phyloP scores from a whole-genome alignment of 2,113 vertebrate genomes.

The Neogobius melanostomus region DNA sequence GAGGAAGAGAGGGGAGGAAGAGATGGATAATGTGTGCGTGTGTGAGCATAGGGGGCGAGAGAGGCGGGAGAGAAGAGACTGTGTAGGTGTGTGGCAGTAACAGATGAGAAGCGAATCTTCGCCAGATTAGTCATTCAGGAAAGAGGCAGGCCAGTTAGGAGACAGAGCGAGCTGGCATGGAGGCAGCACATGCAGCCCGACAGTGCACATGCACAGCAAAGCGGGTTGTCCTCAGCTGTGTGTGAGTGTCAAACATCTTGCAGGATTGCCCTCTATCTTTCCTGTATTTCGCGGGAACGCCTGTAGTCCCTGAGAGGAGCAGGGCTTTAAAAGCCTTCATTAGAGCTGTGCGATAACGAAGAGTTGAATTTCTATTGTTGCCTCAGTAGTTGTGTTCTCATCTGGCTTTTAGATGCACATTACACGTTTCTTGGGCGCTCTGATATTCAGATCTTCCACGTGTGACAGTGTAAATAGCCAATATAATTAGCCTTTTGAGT shows the following conservation, averaged over 20 bases:
- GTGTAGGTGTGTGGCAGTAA: conserved; percentile 62
- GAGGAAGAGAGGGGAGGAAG: conserved; percentile 82
- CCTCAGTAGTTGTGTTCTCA: conserved; percentile 28
- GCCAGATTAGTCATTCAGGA: conserved; percentile 72
- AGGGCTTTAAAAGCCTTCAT: conserved; percentile 49
- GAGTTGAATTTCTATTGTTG: conserved; percentile 50
- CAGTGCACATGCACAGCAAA: conserved; percentile 5
- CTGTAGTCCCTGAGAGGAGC: conserved; percentile 41
- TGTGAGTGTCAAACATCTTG: conserved; percentile 42
- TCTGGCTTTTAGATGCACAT: conserved; percentile 10
- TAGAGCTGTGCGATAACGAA: conserved; percentile 37
- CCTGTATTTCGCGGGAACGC: conserved; percentile 68
- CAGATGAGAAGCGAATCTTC: conserved; percentile 72
- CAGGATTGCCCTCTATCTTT: conserved; percentile 71
- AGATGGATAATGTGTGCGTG: conserved; percentile 74
- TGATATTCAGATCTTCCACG: background rate
- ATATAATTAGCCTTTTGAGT: conserved; percentile 15
- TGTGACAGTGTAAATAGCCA: background rate
- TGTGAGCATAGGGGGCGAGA: conserved; percentile 23
- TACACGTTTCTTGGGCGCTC: conserved; percentile 16
- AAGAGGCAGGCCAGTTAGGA: conserved; percentile 67
- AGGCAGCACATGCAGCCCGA: conserved; percentile 48
- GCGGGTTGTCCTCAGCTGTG: conserved; percentile 45
- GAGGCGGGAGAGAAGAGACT: conserved; percentile 37
- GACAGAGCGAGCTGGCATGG: conserved; percentile 55